Evolutionary conservation across 1,140 invertebrate species (phyloP), one percentile per base, ranked within the genome.

Genomic region (Stenopsyche tienmushanensis): DNA sequence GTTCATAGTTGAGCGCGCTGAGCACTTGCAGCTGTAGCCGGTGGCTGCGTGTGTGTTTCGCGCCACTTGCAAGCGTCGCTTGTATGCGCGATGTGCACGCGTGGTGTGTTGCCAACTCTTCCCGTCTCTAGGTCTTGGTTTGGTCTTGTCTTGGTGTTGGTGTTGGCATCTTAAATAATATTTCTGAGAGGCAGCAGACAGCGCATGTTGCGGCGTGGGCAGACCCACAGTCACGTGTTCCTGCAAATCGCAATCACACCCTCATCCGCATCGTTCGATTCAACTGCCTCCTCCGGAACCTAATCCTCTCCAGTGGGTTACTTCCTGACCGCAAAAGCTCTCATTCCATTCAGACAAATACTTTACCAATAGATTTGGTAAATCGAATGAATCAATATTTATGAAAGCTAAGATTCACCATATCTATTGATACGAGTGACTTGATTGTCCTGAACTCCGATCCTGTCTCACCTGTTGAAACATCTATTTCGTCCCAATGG

Each of bases 171-270:
- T 63, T 63, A 52, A 63, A 63, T 52, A 63, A 63, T 52, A 63
- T 63, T 63, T 63, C 58, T 45, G 42, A 29, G 58, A 62, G 58
- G 47, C 58, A 39, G 58, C 58, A 62, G 58, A 62, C 58, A 62
- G 58, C 41, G 58, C 58, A 21, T 62, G 58, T 25, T 49, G 58
- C 23, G 42, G 58, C 58, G 58, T 62, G 58, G 58, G 58, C 47
- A 49, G 42, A 25, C 26, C 55, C 8, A 10, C 41, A 25, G 39
- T 62, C 58, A 62, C 58, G 58, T 62, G 58, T 49, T 1, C n/a
- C n/a, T 18, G 21, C n/a, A 13, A 21, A 24, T 24, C 41, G 44
- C 41, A 25, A 13, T 18, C 13, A 26, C 21, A n/a, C n/a, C n/a
- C n/a, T n/a, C n/a, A n/a, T n/a, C n/a, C n/a, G n/a, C n/a, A n/a